phyloP scores from a whole-genome alignment of 2,113 vertebrate genomes.

The Pseudonaja textilis region DNA sequence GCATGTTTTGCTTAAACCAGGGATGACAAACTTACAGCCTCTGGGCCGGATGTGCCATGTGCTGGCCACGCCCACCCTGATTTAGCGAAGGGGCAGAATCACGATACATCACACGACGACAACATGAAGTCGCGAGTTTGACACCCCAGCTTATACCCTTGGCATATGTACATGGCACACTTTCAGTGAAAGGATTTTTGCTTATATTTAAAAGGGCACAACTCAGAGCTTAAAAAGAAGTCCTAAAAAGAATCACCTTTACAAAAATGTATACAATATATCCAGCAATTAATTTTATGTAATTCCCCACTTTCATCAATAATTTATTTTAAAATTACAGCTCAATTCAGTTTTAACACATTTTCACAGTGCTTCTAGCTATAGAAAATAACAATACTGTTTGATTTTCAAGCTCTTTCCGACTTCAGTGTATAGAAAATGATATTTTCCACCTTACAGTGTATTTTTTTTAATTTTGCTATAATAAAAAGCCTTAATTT shows the following conservation, averaged over 20 bases:
- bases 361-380: neutral
- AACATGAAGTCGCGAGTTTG: too few relatives aligned
- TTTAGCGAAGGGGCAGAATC: too few relatives aligned
- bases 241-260: neutral
- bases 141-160: neutral
- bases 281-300: neutral
- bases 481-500: neutral
- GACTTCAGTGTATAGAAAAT: neutral
- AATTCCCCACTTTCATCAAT: neutral
- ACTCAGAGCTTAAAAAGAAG: neutral
- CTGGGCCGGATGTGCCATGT: fast-evolving
- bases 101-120: fast-evolving
- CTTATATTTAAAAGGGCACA: neutral
- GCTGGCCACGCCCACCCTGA: too few relatives aligned
- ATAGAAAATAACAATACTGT: neutral
- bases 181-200: neutral
- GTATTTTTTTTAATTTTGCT: neutral
- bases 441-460: neutral
- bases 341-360: neutral
- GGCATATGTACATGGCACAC: neutral
- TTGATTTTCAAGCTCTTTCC: neutral
- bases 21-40: too few relatives aligned
- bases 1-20: neutral
- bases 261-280: neutral
- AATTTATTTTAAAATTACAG: neutral